A percentile compares a stretch with the other conserved stretches of the same genome.
These are phyloP conservation scores for Brachystomella parvula DNA, from an alignment of 1,140 invertebrate species.

Conservation along the genomic window DNA sequence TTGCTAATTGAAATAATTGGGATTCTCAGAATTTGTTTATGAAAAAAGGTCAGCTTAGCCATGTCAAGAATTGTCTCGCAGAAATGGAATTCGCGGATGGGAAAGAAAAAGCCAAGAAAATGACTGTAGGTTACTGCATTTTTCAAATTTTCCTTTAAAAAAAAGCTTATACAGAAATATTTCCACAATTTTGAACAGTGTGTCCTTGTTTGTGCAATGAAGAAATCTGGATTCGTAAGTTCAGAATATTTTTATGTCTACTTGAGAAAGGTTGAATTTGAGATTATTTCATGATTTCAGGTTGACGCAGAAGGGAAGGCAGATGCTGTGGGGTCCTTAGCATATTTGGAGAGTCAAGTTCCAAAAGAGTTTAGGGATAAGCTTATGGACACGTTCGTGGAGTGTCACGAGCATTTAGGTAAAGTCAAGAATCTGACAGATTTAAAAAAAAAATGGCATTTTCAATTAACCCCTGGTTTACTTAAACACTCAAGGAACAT, in stretches of 20 bases:
- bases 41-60: neutral
- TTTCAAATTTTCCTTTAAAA: no score
- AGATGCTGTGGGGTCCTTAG: neutral
- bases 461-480: neutral
- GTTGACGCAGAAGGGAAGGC: neutral
- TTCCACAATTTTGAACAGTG: constrained; percentile 16
- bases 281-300: neutral
- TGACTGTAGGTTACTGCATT: neutral
- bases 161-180: no score
- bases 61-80: neutral
- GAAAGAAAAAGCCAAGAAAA: constrained; percentile 17
- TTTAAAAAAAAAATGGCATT: neutral
- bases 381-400: neutral
- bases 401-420: constrained; percentile 13
- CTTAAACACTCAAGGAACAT: neutral
- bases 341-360: neutral
- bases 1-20: neutral
- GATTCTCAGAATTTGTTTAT: neutral
- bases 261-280: no score
- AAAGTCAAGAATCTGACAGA: no score
- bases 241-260: no score
- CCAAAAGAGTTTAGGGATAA: neutral
- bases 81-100: constrained; percentile 19
- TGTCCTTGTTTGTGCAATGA: constrained; percentile 14
- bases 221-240: constrained; percentile 12